Percentiles rank a stretch among this genome's conserved stretches.
Evolutionary conservation across 2,797 vertebrate species (phyloP).

Genomic region (Syngnathus acus): DNA sequence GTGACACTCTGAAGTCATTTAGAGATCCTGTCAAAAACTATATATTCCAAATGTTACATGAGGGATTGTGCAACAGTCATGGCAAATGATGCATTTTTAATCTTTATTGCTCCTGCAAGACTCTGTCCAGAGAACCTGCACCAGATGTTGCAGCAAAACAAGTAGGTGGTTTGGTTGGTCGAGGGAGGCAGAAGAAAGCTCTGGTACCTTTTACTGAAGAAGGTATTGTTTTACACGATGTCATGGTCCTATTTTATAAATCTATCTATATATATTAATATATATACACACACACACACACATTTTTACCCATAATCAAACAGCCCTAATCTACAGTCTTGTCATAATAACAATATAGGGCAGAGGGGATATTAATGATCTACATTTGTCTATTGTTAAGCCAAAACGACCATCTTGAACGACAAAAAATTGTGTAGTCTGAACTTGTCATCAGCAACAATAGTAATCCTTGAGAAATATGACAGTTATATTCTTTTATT

Average conservation of each 20-base stretch:
- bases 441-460: not conserved
- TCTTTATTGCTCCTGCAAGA: conserved; percentile 18
- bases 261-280: too few species aligned
- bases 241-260: not conserved
- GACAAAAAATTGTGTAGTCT: too few species aligned
- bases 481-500: not conserved
- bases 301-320: too few species aligned
- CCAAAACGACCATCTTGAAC: too few species aligned
- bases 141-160: not conserved
- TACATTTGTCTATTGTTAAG: too few species aligned
- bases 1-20: too few species aligned
- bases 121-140: conserved; percentile 18
- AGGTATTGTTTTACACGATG: conserved; percentile 55
- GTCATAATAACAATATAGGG: too few species aligned
- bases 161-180: conserved; percentile 59
- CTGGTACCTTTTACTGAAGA: conserved; percentile 38
- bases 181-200: conserved; percentile 64
- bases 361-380: too few species aligned
- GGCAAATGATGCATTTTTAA: not conserved
- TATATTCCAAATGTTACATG: not conserved
- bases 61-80: not conserved
- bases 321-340: too few species aligned
- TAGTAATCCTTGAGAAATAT: not conserved
- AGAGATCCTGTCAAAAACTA: too few species aligned
- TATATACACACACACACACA: too few species aligned